These are phyloP conservation scores for Minunthozetes semirufus DNA, from an alignment of 2,888 invertebrate species.

Conservation along the genomic window DNA sequence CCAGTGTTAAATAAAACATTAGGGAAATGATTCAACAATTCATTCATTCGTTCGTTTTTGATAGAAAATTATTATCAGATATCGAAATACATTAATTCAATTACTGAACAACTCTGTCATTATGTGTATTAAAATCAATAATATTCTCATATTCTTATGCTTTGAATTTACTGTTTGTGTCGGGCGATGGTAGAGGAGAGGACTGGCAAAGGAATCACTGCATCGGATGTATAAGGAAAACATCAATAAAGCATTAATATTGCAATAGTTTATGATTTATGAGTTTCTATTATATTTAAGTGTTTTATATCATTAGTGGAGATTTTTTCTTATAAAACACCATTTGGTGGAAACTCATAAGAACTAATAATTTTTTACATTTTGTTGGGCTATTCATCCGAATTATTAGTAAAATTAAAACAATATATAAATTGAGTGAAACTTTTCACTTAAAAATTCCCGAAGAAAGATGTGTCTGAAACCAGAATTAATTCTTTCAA, in stretches of 20 bases:
- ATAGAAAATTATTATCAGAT: slow-evolving; percentile 11
- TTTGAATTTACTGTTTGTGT: not conserved
- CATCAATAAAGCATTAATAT: slow-evolving; percentile 30
- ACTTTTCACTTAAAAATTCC: slow-evolving; percentile 16
- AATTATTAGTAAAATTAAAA: not conserved
- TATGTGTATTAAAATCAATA: slow-evolving; percentile 27
- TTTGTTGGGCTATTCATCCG: slow-evolving; percentile 26
- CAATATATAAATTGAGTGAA: slow-evolving; percentile 8
- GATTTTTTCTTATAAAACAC: slow-evolving; percentile 14
- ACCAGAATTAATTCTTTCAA: not conserved
- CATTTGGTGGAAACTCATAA: not conserved
- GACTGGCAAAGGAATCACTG: not conserved
- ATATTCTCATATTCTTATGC: not conserved
- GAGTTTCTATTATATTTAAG: slow-evolving; percentile 28
- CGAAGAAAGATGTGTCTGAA: not conserved
- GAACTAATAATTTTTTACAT: slow-evolving; percentile 2
- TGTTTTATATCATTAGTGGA: slow-evolving; percentile 25
- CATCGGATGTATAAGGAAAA: not conserved
- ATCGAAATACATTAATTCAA: slow-evolving; percentile 15
- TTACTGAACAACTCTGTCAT: slow-evolving; percentile 10
- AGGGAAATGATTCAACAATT: slow-evolving; percentile 20
- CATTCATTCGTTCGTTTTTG: slow-evolving; percentile 21
- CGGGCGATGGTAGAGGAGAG: not conserved
- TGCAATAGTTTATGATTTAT: slow-evolving; percentile 29
- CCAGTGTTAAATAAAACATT: slow-evolving; percentile 10